A percentile compares a stretch with the other conserved stretches of the same genome.
Conservation (phyloP, 2,113 vertebrate species). For the Blennius ocellaris region DNA sequence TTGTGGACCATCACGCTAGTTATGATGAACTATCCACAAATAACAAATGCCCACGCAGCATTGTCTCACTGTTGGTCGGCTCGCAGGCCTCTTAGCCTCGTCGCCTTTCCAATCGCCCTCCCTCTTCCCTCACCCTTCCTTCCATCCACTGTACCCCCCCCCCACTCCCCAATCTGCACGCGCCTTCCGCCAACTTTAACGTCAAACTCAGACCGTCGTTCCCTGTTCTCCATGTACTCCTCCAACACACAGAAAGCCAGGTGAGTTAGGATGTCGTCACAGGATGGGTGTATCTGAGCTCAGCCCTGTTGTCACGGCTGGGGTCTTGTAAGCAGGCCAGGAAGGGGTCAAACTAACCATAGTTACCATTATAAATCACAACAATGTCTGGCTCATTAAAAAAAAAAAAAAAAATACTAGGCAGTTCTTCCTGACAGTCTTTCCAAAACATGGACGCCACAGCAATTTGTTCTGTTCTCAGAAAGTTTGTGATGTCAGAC, state of each 20-base stretch:
- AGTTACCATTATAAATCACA: conserved; percentile 54
- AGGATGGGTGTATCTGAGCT: conserved; percentile 51
- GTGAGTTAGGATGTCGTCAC: conserved; percentile 36
- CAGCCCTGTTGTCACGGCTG: conserved; percentile 9
- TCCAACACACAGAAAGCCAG: conserved; percentile 12
- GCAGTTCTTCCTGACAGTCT: conserved; percentile 41
- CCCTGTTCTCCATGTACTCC: neutral
- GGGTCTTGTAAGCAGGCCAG: neutral
- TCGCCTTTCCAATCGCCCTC: conserved; percentile 31
- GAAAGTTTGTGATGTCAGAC: conserved; percentile 11
- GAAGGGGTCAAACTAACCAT: conserved; percentile 36
- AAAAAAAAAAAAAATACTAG: neutral
- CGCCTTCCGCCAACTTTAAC: conserved; percentile 16
- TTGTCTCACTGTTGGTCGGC: conserved; percentile 34
- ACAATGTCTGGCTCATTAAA: conserved; percentile 29
- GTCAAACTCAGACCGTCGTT: conserved; percentile 38
- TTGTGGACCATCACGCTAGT: conserved; percentile 5
- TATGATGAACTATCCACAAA: conserved; percentile 43
- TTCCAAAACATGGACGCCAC: conserved; percentile 38
- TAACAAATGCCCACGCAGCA: conserved; percentile 45
- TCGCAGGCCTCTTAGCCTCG: conserved; percentile 40
- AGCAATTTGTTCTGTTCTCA: conserved; percentile 22
- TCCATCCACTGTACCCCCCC: conserved; percentile 27
- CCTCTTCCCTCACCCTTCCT: conserved; percentile 32
- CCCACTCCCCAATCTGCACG: conserved; percentile 6